Base-by-base conservation (phyloP, 92 coral and sea anemone species). In the Heliopora coerulea region DNA sequence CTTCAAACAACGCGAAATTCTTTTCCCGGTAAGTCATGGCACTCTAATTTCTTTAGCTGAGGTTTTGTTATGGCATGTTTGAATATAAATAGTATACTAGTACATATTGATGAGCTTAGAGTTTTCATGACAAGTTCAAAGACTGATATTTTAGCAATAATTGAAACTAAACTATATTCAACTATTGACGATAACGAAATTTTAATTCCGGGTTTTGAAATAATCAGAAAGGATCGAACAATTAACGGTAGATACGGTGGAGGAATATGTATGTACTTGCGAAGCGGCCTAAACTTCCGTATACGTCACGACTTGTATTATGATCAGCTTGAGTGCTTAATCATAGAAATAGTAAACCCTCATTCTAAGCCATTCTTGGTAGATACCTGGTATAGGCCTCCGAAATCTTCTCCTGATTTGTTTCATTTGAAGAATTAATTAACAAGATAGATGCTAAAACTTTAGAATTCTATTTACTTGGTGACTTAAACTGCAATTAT, bases 151-250 rank as follows among this genome's bases (percentile, higher is more conserved):
- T 37, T 11, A 11, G 42, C 42, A 37, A 37, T 50, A 5, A 50
- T 5, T 19, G 58, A 50, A 6, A 23, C 58, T 5, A 50, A 17
- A 17, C 26, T 17, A 19, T 3, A 50, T 50, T 50, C 58, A 5
- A 50, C 5, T 23, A 17, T 23, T 50, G 19, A 28, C 1, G 70
- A 81, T 49, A 60, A 57, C n/a, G 32, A 77, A 74, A 82, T 21
- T 82, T 19, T 21, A 49, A 48, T 41, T 86, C 17, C 75, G 0
- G 75, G 83, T 29, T 82, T 32, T 65, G 79, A 76, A 40, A 37
- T 76, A 7, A 34, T 77, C 5, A 46, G 73, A 23, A 54, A 56
- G 74, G 86, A 82, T 28, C 25, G 82, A 35, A 40, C 50, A 59
- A 7, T 2, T 6, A 49, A 49, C 14, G 83, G 83, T 20, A 54